Conservation (phyloP, 1,140 invertebrate genomes). For the Oryzaephilus surinamensis region DNA sequence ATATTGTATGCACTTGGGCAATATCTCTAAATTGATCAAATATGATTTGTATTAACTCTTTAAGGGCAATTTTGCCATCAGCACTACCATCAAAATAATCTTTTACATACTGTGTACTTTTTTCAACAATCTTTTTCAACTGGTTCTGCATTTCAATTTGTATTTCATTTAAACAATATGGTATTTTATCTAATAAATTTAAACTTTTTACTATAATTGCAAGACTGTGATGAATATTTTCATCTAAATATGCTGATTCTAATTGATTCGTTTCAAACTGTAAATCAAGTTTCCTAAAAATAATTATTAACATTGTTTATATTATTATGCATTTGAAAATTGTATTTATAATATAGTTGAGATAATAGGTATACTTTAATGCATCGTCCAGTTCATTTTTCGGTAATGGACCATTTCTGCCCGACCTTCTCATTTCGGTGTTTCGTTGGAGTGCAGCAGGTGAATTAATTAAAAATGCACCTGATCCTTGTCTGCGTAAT, state of each 20-base stretch:
- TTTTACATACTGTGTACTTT: constrained; percentile 64
- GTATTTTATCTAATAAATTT: constrained; percentile 70
- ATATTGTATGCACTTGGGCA: constrained; percentile 53
- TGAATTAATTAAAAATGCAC: constrained; percentile 36
- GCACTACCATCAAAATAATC: constrained; percentile 37
- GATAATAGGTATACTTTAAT: background rate
- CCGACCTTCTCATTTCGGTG: constrained; percentile 41
- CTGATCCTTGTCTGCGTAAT: constrained; percentile 51
- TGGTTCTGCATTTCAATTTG: constrained; percentile 74
- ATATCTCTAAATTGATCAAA: constrained; percentile 66
- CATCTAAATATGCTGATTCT: constrained; percentile 51
- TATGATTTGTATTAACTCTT: constrained; percentile 50
- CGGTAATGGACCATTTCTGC: constrained; percentile 30
- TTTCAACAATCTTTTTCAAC: constrained; percentile 62
- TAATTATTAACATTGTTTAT: background rate
- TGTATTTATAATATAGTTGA: background rate
- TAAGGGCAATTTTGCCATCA: constrained; percentile 35
- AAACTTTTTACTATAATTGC: constrained; percentile 78
- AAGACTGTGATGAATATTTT: constrained; percentile 62
- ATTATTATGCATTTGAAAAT: background rate
- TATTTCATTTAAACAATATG: constrained; percentile 73
- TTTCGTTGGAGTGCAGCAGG: constrained; percentile 45
- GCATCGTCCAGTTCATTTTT: background rate
- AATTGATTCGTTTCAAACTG: constrained; percentile 26
- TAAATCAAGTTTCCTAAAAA: background rate